Evolutionary conservation across 2,888 invertebrate genomes (phyloP).

Genomic region (Gastrophysa polygoni): DNA sequence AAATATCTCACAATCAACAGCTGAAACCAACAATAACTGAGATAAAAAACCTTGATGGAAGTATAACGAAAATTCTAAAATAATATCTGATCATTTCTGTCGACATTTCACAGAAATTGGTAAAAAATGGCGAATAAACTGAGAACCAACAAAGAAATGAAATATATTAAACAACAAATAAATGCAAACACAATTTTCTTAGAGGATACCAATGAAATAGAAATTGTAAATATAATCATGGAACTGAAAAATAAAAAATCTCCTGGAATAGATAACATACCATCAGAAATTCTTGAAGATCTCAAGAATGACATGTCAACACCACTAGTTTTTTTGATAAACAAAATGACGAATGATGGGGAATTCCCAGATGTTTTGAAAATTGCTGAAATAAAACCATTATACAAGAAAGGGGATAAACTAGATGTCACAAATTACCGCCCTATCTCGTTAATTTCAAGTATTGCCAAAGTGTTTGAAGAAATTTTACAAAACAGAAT

Average conservation of each 20-base stretch:
- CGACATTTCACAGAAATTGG: background rate
- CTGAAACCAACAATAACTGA: background rate
- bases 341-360: background rate
- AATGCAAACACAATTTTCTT: background rate
- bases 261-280: conserved; percentile 2
- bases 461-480: background rate
- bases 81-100: background rate
- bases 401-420: background rate
- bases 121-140: background rate
- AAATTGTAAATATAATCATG: background rate
- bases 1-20: background rate
- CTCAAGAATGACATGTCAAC: background rate
- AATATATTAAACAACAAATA: background rate
- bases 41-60: background rate
- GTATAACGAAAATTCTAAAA: background rate
- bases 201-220: background rate
- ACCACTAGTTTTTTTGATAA: background rate
- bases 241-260: background rate
- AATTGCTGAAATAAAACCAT: background rate
- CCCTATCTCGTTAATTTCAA: background rate
- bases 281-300: background rate
- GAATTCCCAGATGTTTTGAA: conserved; percentile 3
- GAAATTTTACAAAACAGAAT: background rate
- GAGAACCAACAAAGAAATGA: background rate
- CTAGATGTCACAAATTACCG: background rate